Evolutionary conservation across 2,797 vertebrate genomes (phyloP), one percentile per base, ranked within the genome.

Genomic region (Emys orbicularis): DNA sequence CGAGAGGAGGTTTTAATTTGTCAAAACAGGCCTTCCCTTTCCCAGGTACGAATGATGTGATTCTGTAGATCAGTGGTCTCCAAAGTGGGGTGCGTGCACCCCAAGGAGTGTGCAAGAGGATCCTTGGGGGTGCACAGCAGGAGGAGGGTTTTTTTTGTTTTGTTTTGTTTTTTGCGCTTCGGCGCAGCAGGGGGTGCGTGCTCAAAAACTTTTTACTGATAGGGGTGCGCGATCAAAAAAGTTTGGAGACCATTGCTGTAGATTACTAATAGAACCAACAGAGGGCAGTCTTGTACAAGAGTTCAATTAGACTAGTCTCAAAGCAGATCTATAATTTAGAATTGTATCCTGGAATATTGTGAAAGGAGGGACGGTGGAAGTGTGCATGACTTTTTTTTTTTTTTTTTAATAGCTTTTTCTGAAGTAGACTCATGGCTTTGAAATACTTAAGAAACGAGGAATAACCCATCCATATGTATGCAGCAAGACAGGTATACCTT

Each of bases 271-370:
- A 7, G 15, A 88, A 29, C 97, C 97, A 41, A 84, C 92, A 94
- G 97, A 94, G 93, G 97, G 96, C 94, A 88, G 15, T 81, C 84
- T 31, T 53, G 68, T 56, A 18, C 84, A 6, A 2, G 5, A 83
- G 18, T 21, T 0, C 76, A 19, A 3, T 61, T 12, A 57, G 23
- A 37, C 37, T 53, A n/a, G 2, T 0, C 44, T 4, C 49, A 59
- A 37, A 25, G 31, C 3, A 1, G 11, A 56, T 0, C 1, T 10
- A 15, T 1, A 4, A 59, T 27, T 34, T 47, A 3, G 9, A 4
- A 16, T 18, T 12, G 6, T 53, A 16, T 3, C 11, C 21, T 2
- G 0, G 2, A 10, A 1, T 41, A 1, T 49, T 5, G 1, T 1
- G 18, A 47, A 4, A 5, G 34, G 1, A 13, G 12, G 2, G 1